Evolutionary conservation across 37 sponge, comb jelly and placozoan species (phyloP).

Genomic region (Chondrilla cf. caribensis): DNA sequence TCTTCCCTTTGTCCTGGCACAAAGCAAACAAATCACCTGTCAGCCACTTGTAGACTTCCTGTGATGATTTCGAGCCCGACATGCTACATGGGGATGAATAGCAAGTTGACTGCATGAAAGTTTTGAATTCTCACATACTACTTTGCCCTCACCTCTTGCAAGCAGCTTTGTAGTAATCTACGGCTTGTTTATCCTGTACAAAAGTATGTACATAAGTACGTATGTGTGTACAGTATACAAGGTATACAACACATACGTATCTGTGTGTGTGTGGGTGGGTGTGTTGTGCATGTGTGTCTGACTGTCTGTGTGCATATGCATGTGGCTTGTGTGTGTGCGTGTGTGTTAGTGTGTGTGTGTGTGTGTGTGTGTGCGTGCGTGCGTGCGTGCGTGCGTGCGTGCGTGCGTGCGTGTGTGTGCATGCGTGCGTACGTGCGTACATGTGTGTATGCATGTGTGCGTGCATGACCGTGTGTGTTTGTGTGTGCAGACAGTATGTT

Average conservation of each 20-base stretch:
- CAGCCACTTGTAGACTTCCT: too few species aligned
- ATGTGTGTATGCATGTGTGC: constrained; percentile 5
- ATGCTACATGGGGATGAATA: too few species aligned
- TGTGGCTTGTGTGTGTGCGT: neutral
- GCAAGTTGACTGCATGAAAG: too few species aligned
- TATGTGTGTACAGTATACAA: neutral
- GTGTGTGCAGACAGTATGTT: too few species aligned
- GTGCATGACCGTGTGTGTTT: neutral
- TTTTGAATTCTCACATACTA: too few species aligned
- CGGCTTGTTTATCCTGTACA: too few species aligned
- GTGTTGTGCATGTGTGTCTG: neutral
- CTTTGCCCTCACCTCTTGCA: too few species aligned
- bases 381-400: constrained; percentile 9
- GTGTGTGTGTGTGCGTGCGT: neutral
- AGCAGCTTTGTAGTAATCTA: too few species aligned
- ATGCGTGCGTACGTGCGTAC: neutral
- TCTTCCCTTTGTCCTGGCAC: too few species aligned
- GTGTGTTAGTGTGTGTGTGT: constrained; percentile 10
- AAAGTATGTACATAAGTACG: neutral
- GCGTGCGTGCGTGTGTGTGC: constrained; percentile 16
- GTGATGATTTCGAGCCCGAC: too few species aligned
- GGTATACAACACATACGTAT: neutral
- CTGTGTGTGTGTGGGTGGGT: constrained; percentile 7
- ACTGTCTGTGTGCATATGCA: neutral
- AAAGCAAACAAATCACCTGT: too few species aligned